Evolutionary conservation across 2,888 invertebrate species (phyloP), one percentile per base, ranked within the genome.

Genomic region (Endotricha flammealis): DNA sequence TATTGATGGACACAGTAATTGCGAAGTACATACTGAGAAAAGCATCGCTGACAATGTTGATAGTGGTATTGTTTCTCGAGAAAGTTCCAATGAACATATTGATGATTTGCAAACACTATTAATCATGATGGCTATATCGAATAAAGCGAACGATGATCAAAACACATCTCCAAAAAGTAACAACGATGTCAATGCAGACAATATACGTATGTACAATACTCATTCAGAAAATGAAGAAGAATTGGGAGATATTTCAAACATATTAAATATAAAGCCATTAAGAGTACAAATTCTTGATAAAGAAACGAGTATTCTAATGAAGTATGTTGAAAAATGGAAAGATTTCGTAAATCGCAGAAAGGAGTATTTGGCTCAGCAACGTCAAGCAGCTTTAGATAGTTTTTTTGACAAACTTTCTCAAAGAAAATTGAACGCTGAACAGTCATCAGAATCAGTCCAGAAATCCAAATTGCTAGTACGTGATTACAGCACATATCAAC

Each of bases 401-500:
- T 86, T 86, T 58, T 76, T 86, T 39, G 67, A 82, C 13, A 82
- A 75, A 53, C 55, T 86, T 23, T 57, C 67, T n/a, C 75, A 69
- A 40, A 78, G 80, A 50, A 78, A 78, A 43, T 50, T 53, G 29
- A 56, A 60, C 29, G 39, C 53, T 2, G 55, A 57, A 33, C 53
- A 60, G 27, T 36, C 48, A 25, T 25, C 50, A 1, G 71, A 66
- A 40, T 32, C 57, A 11, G 45, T 54, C 29, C 62, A 64, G 32
- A 79, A 73, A 51, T 60, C 74, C 0, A 76, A 75, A 46, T 36
- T 53, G 14, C 41, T 65, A 12, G 67, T 62, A 12, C 65, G 55
- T 24, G 86, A 86, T 57, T 82, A 72, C 38, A 74, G 62, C 12
- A 76, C 75, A 9, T 86, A 85, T 49, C 80, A 83, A 49, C 82